phyloP scores from a whole-genome alignment of 2,797 vertebrate species.

The Bradypus variegatus region DNA sequence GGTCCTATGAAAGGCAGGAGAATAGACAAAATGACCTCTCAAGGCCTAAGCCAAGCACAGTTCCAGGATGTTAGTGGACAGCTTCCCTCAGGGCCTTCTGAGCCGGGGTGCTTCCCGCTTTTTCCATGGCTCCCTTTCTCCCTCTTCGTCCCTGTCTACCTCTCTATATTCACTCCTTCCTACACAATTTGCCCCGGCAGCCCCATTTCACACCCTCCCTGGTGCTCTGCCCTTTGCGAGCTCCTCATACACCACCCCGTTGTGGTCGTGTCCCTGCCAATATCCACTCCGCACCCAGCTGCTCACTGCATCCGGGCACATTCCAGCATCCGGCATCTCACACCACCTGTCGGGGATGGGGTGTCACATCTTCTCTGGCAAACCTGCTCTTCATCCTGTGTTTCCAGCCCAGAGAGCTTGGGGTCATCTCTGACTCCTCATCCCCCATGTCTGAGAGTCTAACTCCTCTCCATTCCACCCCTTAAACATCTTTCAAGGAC shows the following conservation, averaged over 20 bases:
- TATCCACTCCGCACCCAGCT: not conserved
- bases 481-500: not conserved
- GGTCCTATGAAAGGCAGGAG: not conserved
- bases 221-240: not conserved
- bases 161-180: not conserved
- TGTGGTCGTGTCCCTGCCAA: not conserved
- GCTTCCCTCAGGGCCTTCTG: not conserved
- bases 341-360: not conserved
- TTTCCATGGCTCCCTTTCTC: not conserved
- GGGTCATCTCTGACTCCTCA: not conserved
- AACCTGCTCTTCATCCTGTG: not conserved
- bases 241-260: not conserved
- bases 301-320: not conserved
- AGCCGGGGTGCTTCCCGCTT: not conserved
- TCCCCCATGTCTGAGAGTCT: not conserved
- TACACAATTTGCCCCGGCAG: not conserved
- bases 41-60: not conserved
- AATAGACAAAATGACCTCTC: no score
- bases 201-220: not conserved
- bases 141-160: fast-evolving
- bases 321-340: no score
- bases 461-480: not conserved
- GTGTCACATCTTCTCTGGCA: not conserved
- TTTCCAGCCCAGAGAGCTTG: not conserved
- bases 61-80: not conserved